Evolutionary conservation across 1,140 invertebrate genomes (phyloP).

Genomic region (Lucilia sericata): DNA sequence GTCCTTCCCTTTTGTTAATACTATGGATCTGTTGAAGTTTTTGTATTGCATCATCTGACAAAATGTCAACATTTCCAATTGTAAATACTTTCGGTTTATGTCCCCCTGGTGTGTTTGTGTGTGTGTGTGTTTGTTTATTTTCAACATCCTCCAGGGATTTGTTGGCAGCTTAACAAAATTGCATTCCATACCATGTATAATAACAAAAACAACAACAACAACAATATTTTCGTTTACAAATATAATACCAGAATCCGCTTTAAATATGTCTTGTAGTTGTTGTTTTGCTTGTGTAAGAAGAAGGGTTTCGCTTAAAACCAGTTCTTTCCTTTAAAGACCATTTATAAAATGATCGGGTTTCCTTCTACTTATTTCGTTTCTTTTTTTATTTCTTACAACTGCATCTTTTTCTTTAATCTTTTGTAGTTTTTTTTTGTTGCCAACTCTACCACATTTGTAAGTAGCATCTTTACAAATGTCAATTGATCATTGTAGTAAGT

Average conservation of each 20-base stretch:
- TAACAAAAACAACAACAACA: slow-evolving; percentile 21
- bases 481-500: slow-evolving; percentile 24
- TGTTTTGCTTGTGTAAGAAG: neutral
- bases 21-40: neutral
- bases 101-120: neutral
- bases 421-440: neutral
- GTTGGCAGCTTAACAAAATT: slow-evolving; percentile 25
- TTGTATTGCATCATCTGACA: slow-evolving; percentile 23
- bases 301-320: slow-evolving; percentile 25
- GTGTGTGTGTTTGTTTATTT: neutral
- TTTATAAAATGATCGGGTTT: slow-evolving; percentile 20
- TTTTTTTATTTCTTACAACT: neutral
- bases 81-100: too few relatives aligned
- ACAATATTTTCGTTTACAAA: neutral
- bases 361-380: neutral
- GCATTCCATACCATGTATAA: neutral
- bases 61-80: slow-evolving; percentile 18
- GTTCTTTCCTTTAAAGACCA: slow-evolving; percentile 19
- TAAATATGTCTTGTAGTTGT: neutral
- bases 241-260: slow-evolving; percentile 9
- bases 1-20: neutral
- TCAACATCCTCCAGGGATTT: slow-evolving; percentile 20
- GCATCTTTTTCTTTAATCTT: slow-evolving; percentile 22
- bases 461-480: slow-evolving; percentile 26
- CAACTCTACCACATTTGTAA: slow-evolving; percentile 17